Percentiles rank a stretch among this genome's conserved stretches.
Conservation (phyloP, 1,140 invertebrate genomes). For the Drosophila navojoa region DNA sequence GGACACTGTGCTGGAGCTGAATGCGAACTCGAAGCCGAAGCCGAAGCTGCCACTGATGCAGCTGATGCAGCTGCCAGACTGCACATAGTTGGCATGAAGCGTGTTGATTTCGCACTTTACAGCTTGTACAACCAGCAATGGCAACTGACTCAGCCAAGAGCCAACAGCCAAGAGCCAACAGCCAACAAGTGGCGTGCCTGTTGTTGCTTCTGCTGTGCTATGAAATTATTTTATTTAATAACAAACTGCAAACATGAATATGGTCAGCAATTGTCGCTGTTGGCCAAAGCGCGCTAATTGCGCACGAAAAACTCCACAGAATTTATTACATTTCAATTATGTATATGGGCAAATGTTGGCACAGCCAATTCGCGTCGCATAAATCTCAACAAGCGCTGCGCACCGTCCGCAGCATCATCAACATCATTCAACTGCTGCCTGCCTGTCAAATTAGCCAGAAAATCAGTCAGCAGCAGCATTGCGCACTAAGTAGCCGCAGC, state of each 20-base stretch:
- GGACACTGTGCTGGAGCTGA: conserved; percentile 29
- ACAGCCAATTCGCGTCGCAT: conserved; percentile 72
- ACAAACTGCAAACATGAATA: conserved; percentile 62
- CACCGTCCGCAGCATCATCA: conserved; percentile 9
- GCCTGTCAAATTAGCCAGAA: conserved; percentile 71
- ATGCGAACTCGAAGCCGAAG: conserved; percentile 14
- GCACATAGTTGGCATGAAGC: conserved; percentile 74
- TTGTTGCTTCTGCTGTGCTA: conserved; percentile 38
- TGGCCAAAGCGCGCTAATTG: conserved; percentile 69
- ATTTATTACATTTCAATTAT: conserved; percentile 82
- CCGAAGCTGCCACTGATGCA: conserved; percentile 16
- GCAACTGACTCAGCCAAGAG: conserved; percentile 14
- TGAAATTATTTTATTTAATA: conserved; percentile 82
- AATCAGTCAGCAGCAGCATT: conserved; percentile 55
- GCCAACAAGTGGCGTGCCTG: conserved; percentile 15
- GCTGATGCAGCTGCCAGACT: conserved; percentile 18
- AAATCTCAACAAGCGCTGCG: conserved; percentile 54
- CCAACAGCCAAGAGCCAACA: not conserved
- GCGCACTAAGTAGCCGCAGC: conserved; percentile 26
- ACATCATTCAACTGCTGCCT: conserved; percentile 24
- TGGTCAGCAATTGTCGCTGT: conserved; percentile 69
- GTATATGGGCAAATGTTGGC: conserved; percentile 77
- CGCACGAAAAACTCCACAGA: conserved; percentile 70
- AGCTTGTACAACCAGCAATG: conserved; percentile 75
- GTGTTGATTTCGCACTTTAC: conserved; percentile 82